Evolutionary conservation across 2,888 invertebrate species (phyloP).

Genomic region (Epistrophella euchroma): DNA sequence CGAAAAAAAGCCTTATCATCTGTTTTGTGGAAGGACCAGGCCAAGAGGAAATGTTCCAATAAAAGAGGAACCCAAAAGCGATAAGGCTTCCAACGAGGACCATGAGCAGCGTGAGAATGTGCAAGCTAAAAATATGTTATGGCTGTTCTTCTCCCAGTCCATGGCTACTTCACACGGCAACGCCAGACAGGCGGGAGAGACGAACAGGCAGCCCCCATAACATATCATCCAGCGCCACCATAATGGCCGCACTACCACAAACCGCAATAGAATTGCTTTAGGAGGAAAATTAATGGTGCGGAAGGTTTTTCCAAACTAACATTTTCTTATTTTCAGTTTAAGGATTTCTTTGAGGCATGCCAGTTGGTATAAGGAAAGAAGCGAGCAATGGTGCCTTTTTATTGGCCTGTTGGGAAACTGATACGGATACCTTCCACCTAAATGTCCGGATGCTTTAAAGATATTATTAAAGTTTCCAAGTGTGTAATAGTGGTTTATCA

Average conservation of each 20-base stretch:
- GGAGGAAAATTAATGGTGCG: constrained; percentile 71
- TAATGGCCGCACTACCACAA: constrained; percentile 38
- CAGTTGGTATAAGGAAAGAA: not conserved
- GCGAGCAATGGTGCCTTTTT: constrained; percentile 41
- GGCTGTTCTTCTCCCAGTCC: constrained; percentile 28
- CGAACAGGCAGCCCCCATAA: constrained; percentile 24
- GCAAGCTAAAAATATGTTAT: constrained; percentile 60
- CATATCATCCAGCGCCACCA: constrained; percentile 28
- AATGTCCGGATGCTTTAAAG: constrained; percentile 51
- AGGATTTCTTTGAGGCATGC: constrained; percentile 47
- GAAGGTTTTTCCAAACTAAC: constrained; percentile 70
- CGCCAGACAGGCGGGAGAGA: not conserved
- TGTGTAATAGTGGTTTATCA: constrained; percentile 45
- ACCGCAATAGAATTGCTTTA: constrained; percentile 67
- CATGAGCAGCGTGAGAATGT: constrained; percentile 36
- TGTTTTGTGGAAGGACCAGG: constrained; percentile 43
- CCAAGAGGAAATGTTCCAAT: constrained; percentile 52
- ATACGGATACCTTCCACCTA: constrained; percentile 61
- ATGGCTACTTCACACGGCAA: constrained; percentile 15
- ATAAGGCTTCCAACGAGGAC: constrained; percentile 25
- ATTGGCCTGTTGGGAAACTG: constrained; percentile 59
- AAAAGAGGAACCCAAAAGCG: constrained; percentile 31
- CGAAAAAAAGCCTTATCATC: constrained; percentile 63
- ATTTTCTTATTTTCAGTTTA: constrained; percentile 71
- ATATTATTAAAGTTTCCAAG: constrained; percentile 55